Evolutionary conservation across 2,113 vertebrate species (phyloP), one percentile per base, ranked within the genome.

Genomic region (Centropus unirufus): DNA sequence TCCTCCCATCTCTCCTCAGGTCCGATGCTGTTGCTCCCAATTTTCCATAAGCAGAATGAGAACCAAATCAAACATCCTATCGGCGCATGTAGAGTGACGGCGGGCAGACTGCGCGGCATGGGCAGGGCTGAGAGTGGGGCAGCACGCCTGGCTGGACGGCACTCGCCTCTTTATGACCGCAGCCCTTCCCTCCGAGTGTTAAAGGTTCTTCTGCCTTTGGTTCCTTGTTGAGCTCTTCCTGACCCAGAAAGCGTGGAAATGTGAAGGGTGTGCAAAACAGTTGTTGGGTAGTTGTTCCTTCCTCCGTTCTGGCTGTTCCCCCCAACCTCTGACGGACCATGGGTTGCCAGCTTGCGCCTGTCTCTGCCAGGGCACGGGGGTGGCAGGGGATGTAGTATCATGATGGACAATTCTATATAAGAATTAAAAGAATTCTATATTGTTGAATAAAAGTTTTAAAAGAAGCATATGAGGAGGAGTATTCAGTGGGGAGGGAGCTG

Each of bases 381-480:
- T 22, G 55, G 83, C 93, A 88, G 76, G 74, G 80, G 30, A 6
- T 76, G 24, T 68, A 68, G 83, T 90, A 73, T 93, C 90, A 92
- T 47, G 29, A 95, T 13, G 96, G 96, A 95, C 93, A 89, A 96
- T 95, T 96, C 94, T 94, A 92, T 95, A 96, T 95, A 94, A 95
- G 95, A 95, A 96, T 92, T 94, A 94, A 97, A 96, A 97, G 21
- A 97, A 97, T 95, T 98, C 96, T 98, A 97, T 98, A 97, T 98
- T 97, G 96, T 96, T 98, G 97, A 98, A 98, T 98, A 98, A 98
- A 98, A 97, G 90, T 97, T 98, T 97, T 98, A 96, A 98, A 97
- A 97, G 92, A 98, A 97, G 70, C 16, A 44, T 44, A 91, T 22
- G 75, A 80, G 89, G 96, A 97, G 94, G 91, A 97, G 95, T 97